Evolutionary conservation across 2,888 invertebrate species (phyloP).

Genomic region (Ophion slaviceki): DNA sequence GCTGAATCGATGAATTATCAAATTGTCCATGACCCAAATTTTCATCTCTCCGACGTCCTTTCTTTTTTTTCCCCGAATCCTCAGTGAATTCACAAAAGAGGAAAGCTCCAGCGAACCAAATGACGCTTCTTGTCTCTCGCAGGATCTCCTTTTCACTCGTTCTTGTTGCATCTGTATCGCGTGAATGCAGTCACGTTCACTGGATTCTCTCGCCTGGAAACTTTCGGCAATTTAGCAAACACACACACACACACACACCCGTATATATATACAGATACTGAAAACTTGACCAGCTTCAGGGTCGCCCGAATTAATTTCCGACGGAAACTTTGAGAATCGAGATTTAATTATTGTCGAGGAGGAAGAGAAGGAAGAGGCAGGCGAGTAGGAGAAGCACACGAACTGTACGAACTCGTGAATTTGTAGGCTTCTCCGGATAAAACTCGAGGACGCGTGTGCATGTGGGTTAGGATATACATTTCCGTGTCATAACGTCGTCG

Average conservation of each 20-base stretch:
- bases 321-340: slow-evolving; percentile 38
- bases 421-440: slow-evolving; percentile 20
- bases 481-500: slow-evolving; percentile 14
- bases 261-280: neutral
- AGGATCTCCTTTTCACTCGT: slow-evolving; percentile 3
- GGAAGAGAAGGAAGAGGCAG: neutral
- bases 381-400: neutral
- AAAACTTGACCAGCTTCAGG: slow-evolving; percentile 36
- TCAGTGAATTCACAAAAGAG: slow-evolving; percentile 33
- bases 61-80: neutral
- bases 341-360: slow-evolving; percentile 52
- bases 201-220: slow-evolving; percentile 16
- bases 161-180: neutral
- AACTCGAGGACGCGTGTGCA: slow-evolving; percentile 5
- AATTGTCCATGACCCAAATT: slow-evolving; percentile 20
- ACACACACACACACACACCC: neutral
- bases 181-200: neutral
- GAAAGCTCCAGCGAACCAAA: slow-evolving; percentile 2
- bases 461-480: slow-evolving; percentile 9
- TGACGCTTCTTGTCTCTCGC: slow-evolving; percentile 15
- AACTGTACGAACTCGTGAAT: slow-evolving; percentile 10
- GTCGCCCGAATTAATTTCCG: slow-evolving; percentile 53
- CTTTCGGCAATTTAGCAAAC: neutral
- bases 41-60: slow-evolving; percentile 12
- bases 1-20: neutral